Percentiles rank a stretch among this genome's conserved stretches.
phyloP scores from a whole-genome alignment of 2,797 vertebrate species.

The Argyrosomus regius region DNA sequence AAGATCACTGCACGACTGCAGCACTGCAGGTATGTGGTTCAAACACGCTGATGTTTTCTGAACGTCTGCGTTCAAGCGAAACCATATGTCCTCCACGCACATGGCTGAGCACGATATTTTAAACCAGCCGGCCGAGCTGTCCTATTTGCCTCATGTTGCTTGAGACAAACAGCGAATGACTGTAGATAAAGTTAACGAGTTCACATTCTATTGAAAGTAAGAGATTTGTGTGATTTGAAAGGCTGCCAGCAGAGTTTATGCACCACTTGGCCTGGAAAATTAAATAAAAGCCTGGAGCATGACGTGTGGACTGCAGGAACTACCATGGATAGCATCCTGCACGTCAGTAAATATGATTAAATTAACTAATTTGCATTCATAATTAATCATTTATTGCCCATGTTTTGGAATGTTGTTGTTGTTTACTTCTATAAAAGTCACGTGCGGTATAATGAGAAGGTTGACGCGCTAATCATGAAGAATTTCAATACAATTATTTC shows the following conservation, averaged over 20 bases:
- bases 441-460: neutral
- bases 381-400: neutral
- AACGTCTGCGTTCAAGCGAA: constrained; percentile 27
- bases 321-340: neutral
- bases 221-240: constrained; percentile 42
- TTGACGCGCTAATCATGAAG: neutral
- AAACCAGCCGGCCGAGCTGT: constrained; percentile 3
- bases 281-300: constrained; percentile 19
- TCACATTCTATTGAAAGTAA: constrained; percentile 24
- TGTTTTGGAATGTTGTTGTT: no score
- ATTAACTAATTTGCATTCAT: no score
- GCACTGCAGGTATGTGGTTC: neutral
- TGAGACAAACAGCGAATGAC: constrained; percentile 20
- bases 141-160: neutral
- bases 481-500: neutral
- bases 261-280: constrained; percentile 23
- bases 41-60: constrained; percentile 4
- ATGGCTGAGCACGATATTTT: constrained; percentile 11
- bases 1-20: constrained; percentile 24
- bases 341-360: neutral
- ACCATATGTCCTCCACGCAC: constrained; percentile 29
- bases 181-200: constrained; percentile 37
- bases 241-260: constrained; percentile 31
- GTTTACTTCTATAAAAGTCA: neutral
- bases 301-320: neutral